Evolutionary conservation across 1,140 invertebrate species (phyloP).

Genomic region (Nylanderia fulva): DNA sequence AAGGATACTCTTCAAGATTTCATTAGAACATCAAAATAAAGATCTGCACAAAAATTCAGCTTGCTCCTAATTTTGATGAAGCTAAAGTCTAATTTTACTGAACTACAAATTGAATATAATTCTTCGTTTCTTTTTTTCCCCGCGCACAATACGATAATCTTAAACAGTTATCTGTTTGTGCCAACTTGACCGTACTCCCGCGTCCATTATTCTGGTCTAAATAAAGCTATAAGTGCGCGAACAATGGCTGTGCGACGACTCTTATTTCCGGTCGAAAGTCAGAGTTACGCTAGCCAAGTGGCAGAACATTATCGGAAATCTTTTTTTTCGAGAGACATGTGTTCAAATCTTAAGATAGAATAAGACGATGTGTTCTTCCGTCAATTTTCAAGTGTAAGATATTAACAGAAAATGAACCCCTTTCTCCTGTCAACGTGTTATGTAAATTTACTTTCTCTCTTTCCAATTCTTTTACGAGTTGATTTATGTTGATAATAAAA

Average conservation of each 20-base stretch:
- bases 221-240: slow-evolving; percentile 62
- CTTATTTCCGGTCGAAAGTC: slow-evolving; percentile 65
- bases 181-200: slow-evolving; percentile 26
- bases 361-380: slow-evolving; percentile 3
- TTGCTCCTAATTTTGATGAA: too few species aligned
- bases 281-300: slow-evolving; percentile 50
- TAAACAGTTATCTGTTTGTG: slow-evolving; percentile 30
- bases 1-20: too few species aligned
- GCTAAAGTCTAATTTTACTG: too few species aligned
- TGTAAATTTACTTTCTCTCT: neutral
- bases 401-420: neutral
- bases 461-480: neutral
- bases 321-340: slow-evolving; percentile 21
- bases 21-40: too few species aligned
- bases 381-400: neutral
- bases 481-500: slow-evolving; percentile 18
- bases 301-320: slow-evolving; percentile 60
- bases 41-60: too few species aligned
- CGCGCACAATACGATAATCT: slow-evolving; percentile 2
- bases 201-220: slow-evolving; percentile 63
- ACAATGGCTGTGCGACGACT: slow-evolving; percentile 58
- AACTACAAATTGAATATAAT: too few species aligned
- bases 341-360: neutral
- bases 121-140: too few species aligned
- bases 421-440: neutral